Evolutionary conservation across 2,888 invertebrate species (phyloP).

Genomic region (Anodontia alba): DNA sequence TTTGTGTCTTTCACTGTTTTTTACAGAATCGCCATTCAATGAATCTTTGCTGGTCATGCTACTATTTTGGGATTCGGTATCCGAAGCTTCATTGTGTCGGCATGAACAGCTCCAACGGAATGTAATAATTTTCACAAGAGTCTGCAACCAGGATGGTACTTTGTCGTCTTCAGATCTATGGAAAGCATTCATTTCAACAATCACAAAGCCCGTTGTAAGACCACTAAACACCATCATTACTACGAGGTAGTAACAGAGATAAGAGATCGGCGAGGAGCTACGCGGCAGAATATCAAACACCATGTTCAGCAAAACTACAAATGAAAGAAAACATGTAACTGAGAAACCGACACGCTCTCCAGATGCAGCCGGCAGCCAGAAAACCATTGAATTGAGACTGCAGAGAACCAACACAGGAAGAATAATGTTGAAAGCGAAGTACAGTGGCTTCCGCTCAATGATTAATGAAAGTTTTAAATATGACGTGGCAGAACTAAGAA

Average conservation of each 20-base stretch:
- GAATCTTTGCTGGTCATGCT: too few species aligned
- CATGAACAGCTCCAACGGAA: slow-evolving; percentile 7
- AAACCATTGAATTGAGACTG: slow-evolving; percentile 41
- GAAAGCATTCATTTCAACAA: slow-evolving; percentile 34
- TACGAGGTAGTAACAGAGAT: slow-evolving; percentile 46
- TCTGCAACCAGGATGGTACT: slow-evolving; percentile 34
- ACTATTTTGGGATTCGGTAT: background rate
- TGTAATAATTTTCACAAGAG: slow-evolving; percentile 18
- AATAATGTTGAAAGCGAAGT: slow-evolving; percentile 47
- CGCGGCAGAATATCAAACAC: slow-evolving; percentile 46
- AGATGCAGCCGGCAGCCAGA: slow-evolving; percentile 50
- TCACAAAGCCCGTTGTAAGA: slow-evolving; percentile 23
- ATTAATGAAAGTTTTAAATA: slow-evolving; percentile 21
- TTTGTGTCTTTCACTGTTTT: too few species aligned
- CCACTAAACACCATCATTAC: slow-evolving; percentile 54
- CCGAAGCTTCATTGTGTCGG: background rate
- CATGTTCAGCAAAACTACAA: slow-evolving; percentile 44
- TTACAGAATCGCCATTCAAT: too few species aligned
- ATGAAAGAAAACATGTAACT: slow-evolving; percentile 57
- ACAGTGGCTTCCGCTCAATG: slow-evolving; percentile 46
- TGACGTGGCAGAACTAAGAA: background rate
- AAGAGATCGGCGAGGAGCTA: slow-evolving; percentile 40
- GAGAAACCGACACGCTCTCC: slow-evolving; percentile 54
- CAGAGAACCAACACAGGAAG: slow-evolving; percentile 39
- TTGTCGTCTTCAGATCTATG: slow-evolving; percentile 36